A percentile compares a stretch with the other conserved stretches of the same genome.
phyloP scores from a whole-genome alignment of 2,113 vertebrate genomes.

The Centropus unirufus region DNA sequence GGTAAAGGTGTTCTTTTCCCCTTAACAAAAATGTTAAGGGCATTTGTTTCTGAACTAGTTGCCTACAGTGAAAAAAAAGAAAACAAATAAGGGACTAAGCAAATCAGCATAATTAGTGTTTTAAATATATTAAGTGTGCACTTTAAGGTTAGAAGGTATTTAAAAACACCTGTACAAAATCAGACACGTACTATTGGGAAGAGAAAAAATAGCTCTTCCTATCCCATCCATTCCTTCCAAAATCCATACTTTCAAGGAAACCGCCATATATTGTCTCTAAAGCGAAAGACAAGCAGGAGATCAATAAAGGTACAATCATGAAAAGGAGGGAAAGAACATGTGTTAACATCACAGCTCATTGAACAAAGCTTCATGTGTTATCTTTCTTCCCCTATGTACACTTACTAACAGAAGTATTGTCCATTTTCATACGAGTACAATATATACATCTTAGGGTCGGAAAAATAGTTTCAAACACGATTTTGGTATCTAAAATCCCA shows the following conservation, averaged over 20 bases:
- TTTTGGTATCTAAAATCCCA: background rate
- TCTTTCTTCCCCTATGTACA: background rate
- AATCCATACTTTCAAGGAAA: background rate
- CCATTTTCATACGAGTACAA: background rate
- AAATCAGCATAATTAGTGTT: background rate
- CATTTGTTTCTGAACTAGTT: background rate
- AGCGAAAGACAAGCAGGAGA: background rate
- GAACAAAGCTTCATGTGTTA: background rate
- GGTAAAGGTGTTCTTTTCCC: background rate
- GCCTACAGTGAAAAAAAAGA: background rate
- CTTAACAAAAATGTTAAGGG: background rate
- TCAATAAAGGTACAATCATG: background rate
- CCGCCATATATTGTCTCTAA: background rate
- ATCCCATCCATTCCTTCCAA: background rate
- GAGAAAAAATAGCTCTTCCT: background rate
- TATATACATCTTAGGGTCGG: background rate
- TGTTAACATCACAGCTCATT: background rate
- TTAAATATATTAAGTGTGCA: accelerated
- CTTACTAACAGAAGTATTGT: background rate
- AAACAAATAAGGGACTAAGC: background rate
- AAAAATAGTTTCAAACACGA: background rate
- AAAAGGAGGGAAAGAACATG: background rate
- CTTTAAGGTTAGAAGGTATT: background rate
- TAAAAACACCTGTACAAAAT: background rate
- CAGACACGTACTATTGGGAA: background rate